Evolutionary conservation across 2,888 invertebrate genomes (phyloP), one percentile per base, ranked within the genome.

Genomic region (Anoncus sp.): DNA sequence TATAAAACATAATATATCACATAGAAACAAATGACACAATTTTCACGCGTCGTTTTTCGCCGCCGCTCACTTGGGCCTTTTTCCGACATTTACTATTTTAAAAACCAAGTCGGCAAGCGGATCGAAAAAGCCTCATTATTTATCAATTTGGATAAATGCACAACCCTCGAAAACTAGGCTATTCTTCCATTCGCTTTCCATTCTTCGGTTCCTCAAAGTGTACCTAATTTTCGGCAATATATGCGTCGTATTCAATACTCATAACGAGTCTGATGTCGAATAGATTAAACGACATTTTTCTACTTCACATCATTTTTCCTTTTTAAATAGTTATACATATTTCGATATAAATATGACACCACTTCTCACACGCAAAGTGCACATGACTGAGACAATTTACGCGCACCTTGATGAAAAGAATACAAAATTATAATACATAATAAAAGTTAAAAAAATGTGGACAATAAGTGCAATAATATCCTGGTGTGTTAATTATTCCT

Each of bases 291-390:
- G 51, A 4, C 24, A 51, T 22, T 22, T n/a, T 24, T 51, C 12
- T 14, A 14, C 2, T 51, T 51, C 51, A n/a, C 24, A 51, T 51
- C 24, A 27, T 51, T 51, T 22, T n/a, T n/a, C n/a, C 51, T 14
- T 22, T 24, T 51, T 20, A 51, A 51, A 51, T 51, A 51, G n/a
- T 51, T 12, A 51, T 51, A n/a, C n/a, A n/a, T n/a, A n/a, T n/a
- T 51, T 5, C 4, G 7, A 45, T 18, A 45, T 16, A 16, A 16
- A 45, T n/a, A 7, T 18, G 45, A 45, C 3, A 45, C 22, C 1
- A 24, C n/a, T 51, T 20, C 5, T 24, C 24, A 51, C 14, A 51
- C 24, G 14, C 51, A 51, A 20, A 24, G 24, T n/a, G 14, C 51
- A 51, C 20, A 51, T 10, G n/a, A 51, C 22, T 22, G 14, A 51